Conservation (phyloP, 2,797 vertebrate species). For the Gambusia yucatana region DNA sequence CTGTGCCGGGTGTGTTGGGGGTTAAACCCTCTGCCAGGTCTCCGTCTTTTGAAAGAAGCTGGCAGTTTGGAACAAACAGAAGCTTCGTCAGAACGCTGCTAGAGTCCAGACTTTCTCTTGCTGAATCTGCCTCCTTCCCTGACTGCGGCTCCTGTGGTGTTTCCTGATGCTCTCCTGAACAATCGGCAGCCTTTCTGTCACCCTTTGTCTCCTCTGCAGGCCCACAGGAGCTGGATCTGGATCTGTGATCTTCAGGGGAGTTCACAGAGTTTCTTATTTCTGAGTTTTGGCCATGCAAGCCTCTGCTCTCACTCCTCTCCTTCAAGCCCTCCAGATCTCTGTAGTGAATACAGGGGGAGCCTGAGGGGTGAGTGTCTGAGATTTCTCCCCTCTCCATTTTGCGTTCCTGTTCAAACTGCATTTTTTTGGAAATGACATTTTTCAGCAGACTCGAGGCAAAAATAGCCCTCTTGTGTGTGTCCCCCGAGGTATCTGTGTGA, state of each 20-base stretch:
- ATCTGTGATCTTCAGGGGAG: conserved; percentile 81
- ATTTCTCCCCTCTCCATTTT: conserved; percentile 92
- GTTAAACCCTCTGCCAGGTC: conserved; percentile 62
- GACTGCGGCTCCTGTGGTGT: conserved; percentile 76
- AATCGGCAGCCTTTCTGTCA: conserved; percentile 26
- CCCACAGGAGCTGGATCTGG: conserved; percentile 65
- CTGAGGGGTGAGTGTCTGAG: conserved; percentile 56
- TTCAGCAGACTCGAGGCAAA: conserved; percentile 94
- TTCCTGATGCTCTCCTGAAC: conserved; percentile 72
- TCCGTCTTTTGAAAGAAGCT: conserved; percentile 83
- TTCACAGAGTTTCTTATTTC: conserved; percentile 81
- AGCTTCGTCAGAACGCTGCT: conserved; percentile 86
- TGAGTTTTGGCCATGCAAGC: conserved; percentile 84
- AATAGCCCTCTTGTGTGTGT: conserved; percentile 86
- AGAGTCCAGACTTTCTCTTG: conserved; percentile 74
- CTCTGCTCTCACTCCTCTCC: conserved; percentile 67
- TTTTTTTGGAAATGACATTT: conserved; percentile 98
- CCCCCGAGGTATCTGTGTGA: conserved; percentile 65
- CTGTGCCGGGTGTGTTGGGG: conserved; percentile 67
- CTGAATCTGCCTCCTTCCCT: conserved; percentile 64
- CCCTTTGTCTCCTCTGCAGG: conserved; percentile 73
- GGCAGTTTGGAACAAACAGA: conserved; percentile 93
- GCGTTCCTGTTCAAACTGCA: conserved; percentile 94
- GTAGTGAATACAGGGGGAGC: conserved; percentile 47
- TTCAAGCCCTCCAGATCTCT: conserved; percentile 70